Evolutionary conservation across 2,797 vertebrate genomes (phyloP).

Genomic region (Ficedula albicollis): DNA sequence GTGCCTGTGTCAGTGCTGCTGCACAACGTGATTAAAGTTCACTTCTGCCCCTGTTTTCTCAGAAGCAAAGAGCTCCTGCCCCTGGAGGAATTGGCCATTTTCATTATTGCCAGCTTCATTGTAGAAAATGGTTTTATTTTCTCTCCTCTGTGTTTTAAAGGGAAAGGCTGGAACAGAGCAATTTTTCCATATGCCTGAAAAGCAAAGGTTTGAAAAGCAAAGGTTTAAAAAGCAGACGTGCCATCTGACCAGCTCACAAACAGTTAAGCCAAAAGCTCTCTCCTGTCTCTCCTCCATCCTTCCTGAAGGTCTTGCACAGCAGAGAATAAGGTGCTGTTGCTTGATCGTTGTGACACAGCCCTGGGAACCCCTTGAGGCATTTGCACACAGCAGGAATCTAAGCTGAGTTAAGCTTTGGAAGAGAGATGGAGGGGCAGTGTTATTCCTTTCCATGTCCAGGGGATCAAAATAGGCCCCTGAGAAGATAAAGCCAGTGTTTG

Average conservation of each 20-base stretch:
- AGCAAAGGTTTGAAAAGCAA: background rate
- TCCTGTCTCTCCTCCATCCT: background rate
- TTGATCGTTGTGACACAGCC: background rate
- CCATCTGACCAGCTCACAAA: background rate
- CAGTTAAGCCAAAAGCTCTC: background rate
- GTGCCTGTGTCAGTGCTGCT: background rate
- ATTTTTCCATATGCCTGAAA: background rate
- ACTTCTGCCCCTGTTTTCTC: background rate
- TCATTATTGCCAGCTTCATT: background rate
- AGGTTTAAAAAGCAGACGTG: background rate
- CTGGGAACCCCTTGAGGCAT: background rate
- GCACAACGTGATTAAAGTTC: background rate
- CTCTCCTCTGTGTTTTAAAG: background rate
- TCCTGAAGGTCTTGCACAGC: background rate
- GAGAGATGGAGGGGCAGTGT: background rate
- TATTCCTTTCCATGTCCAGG: background rate
- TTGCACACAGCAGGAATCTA: background rate
- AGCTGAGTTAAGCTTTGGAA: background rate
- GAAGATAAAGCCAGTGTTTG: background rate
- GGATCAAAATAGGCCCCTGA: background rate
- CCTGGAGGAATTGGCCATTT: background rate
- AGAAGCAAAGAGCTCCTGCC: background rate
- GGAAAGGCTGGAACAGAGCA: background rate
- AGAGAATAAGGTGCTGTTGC: background rate
- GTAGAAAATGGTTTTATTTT: background rate